Conservation (phyloP, 2,888 invertebrate species). For the Gryllus longicercus region DNA sequence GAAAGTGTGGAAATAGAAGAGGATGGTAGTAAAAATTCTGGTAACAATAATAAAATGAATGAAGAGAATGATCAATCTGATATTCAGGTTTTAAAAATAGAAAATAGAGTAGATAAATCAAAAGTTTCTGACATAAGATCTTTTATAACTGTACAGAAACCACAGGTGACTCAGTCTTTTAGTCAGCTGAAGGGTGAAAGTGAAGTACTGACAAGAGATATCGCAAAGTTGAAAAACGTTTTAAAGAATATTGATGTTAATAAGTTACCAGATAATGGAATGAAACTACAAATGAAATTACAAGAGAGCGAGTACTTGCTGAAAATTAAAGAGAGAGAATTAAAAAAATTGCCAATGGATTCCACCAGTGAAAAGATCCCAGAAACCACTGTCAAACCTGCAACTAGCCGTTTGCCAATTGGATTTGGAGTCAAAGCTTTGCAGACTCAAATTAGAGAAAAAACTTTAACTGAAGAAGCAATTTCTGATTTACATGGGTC, state of each 20-base stretch:
- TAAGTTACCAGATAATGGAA: background rate
- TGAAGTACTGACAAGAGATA: background rate
- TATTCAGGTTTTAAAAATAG: too few species aligned
- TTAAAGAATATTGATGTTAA: background rate
- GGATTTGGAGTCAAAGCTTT: slow-evolving; percentile 51
- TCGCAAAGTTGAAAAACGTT: background rate
- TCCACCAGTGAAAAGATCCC: background rate
- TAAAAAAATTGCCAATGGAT: background rate
- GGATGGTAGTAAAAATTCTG: too few species aligned
- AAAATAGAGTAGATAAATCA: too few species aligned
- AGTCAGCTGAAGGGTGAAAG: background rate
- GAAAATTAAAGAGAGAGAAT: background rate
- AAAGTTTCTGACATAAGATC: background rate
- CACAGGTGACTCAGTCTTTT: background rate
- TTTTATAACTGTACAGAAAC: background rate
- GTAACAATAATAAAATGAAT: too few species aligned
- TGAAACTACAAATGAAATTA: background rate
- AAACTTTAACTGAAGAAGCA: slow-evolving; percentile 66
- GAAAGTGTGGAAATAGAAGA: too few species aligned
- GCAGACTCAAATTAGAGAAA: slow-evolving; percentile 65
- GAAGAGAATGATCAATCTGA: too few species aligned
- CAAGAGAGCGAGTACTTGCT: background rate
- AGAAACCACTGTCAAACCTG: background rate
- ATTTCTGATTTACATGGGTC: slow-evolving; percentile 69
- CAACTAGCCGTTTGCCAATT: background rate